Evolutionary conservation across 1,140 invertebrate genomes (phyloP), one percentile per base, ranked within the genome.

Genomic region (Drosophila busckii): DNA sequence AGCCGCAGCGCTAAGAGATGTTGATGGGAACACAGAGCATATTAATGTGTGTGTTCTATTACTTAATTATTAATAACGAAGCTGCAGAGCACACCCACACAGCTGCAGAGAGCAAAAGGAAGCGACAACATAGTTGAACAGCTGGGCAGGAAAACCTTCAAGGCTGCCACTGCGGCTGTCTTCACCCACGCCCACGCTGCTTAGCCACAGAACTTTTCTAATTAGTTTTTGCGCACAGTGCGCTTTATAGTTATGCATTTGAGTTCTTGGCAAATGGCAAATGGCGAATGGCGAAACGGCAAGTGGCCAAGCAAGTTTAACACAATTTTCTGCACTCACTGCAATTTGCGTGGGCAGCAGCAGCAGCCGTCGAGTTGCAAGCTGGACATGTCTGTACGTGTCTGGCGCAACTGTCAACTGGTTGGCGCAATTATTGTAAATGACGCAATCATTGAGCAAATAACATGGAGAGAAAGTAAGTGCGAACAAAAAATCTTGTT

Each of bases 1-100:
- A 31, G 28, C 9, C 3, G 12, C 4, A 15, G 12, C 23, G 37
- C n/a, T n/a, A n/a, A 15, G 2, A 19, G 5, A 25, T 9, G n/a
- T 8, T n/a, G 38, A 8, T 22, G 7, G n/a, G 40, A 9, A 3
- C 10, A 8, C 2, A n/a, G n/a, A 34, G 45, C 20, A 44, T 37
- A 52, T 52, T 52, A 59, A 52, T 52, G 48, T 52, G 46, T 59
- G 48, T 54, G 49, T 38, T 60, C 49, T 60, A 60, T 60, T 60
- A 60, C 56, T 60, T 60, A 60, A 60, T 60, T 60, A 60, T 54
- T 60, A 60, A 60, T 60, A 60, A 60, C 15, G 56, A 23, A 19
- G 48, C 26, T 35, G 23, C 25, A 35, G 31, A 9, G 40, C 49
- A 53, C 17, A 52, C 38, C 38, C 25, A 29, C 25, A 17, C 15